Evolutionary conservation across 2,888 invertebrate genomes (phyloP).

Genomic region (Lottia gigantea): DNA sequence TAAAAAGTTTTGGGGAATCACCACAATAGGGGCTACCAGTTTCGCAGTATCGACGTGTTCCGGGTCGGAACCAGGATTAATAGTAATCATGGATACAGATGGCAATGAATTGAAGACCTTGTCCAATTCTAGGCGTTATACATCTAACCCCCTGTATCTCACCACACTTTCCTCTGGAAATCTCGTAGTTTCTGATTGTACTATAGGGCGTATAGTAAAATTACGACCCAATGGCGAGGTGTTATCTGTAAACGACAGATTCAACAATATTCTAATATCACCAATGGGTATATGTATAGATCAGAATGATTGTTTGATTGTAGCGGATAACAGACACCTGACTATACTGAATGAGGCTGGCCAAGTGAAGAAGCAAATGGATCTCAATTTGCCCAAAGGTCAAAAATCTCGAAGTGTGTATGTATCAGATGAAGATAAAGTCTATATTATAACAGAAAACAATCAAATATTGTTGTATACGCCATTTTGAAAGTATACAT

Average conservation of each 20-base stretch:
- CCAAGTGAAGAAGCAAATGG: too few relatives aligned
- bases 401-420: too few relatives aligned
- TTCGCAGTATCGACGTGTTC: conserved; percentile 15
- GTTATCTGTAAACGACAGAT: not conserved
- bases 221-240: conserved; percentile 10
- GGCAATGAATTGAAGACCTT: not conserved
- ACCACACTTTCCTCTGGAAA: conserved; percentile 6
- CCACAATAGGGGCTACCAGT: not conserved
- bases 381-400: too few relatives aligned
- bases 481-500: too few relatives aligned
- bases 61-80: not conserved
- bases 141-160: conserved; percentile 13
- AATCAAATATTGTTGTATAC: too few relatives aligned
- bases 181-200: conserved; percentile 13
- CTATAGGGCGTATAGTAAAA: not conserved
- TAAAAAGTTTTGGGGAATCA: conserved; percentile 14
- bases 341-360: too few relatives aligned
- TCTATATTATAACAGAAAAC: too few relatives aligned
- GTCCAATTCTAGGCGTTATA: not conserved
- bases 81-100: conserved; percentile 4
- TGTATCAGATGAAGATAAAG: too few relatives aligned
- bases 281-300: conserved; percentile 9
- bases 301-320: not conserved
- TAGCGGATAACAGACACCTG: not conserved
- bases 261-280: not conserved